Base-by-base conservation (phyloP, 2,888 invertebrate genomes). In the Lobophora halterata region DNA sequence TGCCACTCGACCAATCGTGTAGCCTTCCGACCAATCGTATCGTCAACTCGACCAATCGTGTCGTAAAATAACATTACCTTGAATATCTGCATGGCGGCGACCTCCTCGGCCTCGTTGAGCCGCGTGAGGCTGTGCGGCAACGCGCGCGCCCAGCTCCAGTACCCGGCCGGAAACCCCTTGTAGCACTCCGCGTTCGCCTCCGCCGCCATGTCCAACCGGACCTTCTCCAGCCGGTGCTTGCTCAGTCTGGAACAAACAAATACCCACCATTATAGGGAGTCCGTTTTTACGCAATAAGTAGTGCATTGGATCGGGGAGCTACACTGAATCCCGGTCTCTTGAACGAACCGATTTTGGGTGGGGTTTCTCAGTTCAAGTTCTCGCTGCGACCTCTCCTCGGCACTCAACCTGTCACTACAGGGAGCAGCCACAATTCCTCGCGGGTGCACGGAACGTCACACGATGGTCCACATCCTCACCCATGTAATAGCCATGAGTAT, bases 61-160 rank as follows among this genome's bases (percentile, higher is more conserved):
- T n/a, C n/a, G n/a, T n/a, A n/a, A n/a, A n/a, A n/a, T n/a, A n/a
- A n/a, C 5, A 12, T 8, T 49, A 85, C 86, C 77, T 95, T 95
- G 73, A 97, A 98, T 64, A 97, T 94, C 79, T 95, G 95, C 57
- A 96, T 80, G 66, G 96, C 94, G 6, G 94, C 90, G 53, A 95
- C 94, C 66, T 97, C 94, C 58, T 97, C 96, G 1, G 93, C 91
- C 75, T 97, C 97, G 31, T 94, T 92, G 45, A 97, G 89, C 60
- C 93, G 91, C 37, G 94, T 94, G 43, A 98, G 90, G 59, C 95
- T 94, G 78, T 97, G 96, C 1, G 93, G 91, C 36, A 97, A 81
- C 44, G 93, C 91, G 50, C 96, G 91, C 62, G 94, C 93, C 83
- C 97, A 98, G 21, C 96, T 93, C 97, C 97, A 98, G 83, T 93